Evolutionary conservation across 2,797 vertebrate species (phyloP).

Genomic region (Anas georgica): DNA sequence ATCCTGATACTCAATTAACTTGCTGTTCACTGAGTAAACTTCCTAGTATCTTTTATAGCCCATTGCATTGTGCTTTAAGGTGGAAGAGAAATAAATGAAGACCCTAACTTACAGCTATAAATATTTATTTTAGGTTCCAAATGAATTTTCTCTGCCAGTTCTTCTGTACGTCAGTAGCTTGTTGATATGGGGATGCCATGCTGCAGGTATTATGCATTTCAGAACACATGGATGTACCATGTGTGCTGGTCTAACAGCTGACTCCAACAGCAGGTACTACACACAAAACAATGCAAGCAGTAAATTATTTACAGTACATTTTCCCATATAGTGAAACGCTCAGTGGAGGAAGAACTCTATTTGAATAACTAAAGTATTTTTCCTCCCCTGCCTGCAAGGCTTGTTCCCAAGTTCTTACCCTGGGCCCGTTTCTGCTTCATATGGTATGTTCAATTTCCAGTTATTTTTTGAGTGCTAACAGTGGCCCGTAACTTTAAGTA

Average conservation of each 20-base stretch:
- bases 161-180: not conserved
- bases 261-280: not conserved
- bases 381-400: not conserved
- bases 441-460: not conserved
- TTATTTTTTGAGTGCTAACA: slow-evolving; percentile 10
- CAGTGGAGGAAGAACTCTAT: not conserved
- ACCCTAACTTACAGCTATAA: not conserved
- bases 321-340: not conserved
- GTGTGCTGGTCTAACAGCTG: accelerated
- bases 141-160: not conserved
- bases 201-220: not conserved
- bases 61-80: not conserved
- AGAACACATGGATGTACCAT: accelerated
- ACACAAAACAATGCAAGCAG: not conserved
- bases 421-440: not conserved
- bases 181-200: not conserved
- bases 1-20: not conserved
- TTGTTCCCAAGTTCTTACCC: slow-evolving; percentile 1
- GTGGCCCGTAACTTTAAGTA: slow-evolving; percentile 6
- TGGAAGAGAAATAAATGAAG: not conserved
- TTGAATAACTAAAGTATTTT: not conserved
- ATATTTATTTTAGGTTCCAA: not conserved
- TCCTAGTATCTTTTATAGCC: not conserved
- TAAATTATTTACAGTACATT: not conserved
- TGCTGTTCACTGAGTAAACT: not conserved